Conservation (phyloP, 2,888 invertebrate genomes). For the Neoaliturus tenellus region DNA sequence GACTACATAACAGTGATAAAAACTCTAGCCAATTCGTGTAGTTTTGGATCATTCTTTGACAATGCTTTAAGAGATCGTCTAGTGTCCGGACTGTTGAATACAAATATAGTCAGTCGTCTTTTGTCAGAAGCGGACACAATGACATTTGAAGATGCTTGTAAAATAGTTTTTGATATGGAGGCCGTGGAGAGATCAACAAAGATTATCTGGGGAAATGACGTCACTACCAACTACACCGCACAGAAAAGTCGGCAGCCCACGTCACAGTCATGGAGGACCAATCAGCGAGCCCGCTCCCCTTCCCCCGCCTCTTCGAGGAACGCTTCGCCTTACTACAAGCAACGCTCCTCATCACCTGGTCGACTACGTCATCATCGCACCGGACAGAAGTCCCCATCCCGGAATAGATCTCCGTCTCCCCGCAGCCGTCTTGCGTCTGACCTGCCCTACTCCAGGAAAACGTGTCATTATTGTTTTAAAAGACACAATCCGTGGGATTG, state of each 20-base stretch:
- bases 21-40: neutral
- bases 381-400: neutral
- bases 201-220: neutral
- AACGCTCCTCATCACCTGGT: neutral
- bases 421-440: neutral
- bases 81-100: neutral
- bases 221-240: neutral
- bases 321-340: neutral
- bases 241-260: neutral
- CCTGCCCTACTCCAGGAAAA: neutral
- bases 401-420: neutral
- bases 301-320: neutral
- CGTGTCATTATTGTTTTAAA: neutral
- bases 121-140: neutral
- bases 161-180: neutral
- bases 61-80: neutral
- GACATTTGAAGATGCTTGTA: neutral
- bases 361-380: neutral
- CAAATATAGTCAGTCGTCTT: neutral
- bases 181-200: neutral
- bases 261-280: neutral
- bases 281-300: neutral
- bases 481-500: neutral
- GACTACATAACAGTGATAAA: neutral
- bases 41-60: neutral